phyloP scores from a whole-genome alignment of 2,888 invertebrate species.

The Polydrusus tereticollis region DNA sequence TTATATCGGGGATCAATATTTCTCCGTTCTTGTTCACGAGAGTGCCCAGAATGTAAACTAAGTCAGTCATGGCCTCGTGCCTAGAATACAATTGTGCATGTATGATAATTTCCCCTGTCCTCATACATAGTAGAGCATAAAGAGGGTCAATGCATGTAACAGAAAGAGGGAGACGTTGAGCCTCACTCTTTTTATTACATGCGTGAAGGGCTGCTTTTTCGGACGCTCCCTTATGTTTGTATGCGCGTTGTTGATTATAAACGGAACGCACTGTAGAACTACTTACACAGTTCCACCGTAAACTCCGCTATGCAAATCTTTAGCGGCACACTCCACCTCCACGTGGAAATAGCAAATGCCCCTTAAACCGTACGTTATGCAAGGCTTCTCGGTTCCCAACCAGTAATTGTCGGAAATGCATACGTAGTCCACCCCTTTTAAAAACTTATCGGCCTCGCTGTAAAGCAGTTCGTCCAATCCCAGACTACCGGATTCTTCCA shows the following conservation, averaged over 20 bases:
- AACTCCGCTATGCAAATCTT: conserved; percentile 96
- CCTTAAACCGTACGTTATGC: conserved; percentile 95
- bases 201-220: too few relatives aligned
- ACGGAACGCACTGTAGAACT: too few relatives aligned
- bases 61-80: conserved; percentile 91
- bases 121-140: too few relatives aligned
- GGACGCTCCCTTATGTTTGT: too few relatives aligned
- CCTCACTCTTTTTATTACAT: not conserved
- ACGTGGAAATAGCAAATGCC: conserved; percentile 93
- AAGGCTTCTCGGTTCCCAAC: conserved; percentile 97
- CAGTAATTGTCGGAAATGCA: conserved; percentile 99
- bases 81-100: too few relatives aligned
- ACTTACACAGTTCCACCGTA: conserved; percentile 94
- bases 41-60: conserved; percentile 86
- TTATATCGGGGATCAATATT: conserved; percentile 86
- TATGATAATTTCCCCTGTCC: too few relatives aligned
- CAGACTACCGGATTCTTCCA: conserved; percentile 98
- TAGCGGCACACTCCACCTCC: conserved; percentile 88
- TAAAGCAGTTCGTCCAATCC: conserved; percentile 91
- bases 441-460: conserved; percentile 80
- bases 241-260: too few relatives aligned
- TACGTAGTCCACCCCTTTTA: conserved; percentile 89
- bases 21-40: conserved; percentile 89
- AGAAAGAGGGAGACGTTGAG: not conserved
- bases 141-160: too few relatives aligned